Conservation (phyloP, 2,888 invertebrate species). For the Podotricha telesiphe region DNA sequence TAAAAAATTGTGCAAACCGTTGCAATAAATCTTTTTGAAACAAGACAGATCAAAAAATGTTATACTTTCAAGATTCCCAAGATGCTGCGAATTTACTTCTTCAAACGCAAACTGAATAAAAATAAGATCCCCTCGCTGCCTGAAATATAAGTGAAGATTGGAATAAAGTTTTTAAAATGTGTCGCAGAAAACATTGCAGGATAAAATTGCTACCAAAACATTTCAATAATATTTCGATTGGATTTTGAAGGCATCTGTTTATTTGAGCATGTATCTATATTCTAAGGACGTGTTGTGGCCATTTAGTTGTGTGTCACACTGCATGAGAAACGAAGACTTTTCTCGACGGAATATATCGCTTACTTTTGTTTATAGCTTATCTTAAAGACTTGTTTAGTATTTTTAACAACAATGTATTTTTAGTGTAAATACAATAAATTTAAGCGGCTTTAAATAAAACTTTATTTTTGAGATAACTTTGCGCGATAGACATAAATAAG, state of each 20-base stretch:
- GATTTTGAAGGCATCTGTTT: constrained; percentile 49
- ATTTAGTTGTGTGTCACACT: constrained; percentile 37
- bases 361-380: constrained; percentile 53
- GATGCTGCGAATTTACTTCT: constrained; percentile 38
- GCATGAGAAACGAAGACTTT: constrained; percentile 45
- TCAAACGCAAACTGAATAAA: constrained; percentile 52
- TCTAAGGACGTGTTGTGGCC: constrained; percentile 28
- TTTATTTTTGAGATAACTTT: no score
- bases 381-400: constrained; percentile 47
- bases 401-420: constrained; percentile 29
- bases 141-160: constrained; percentile 55
- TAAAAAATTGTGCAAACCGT: constrained; percentile 15
- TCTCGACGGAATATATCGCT: constrained; percentile 53
- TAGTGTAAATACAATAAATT: no score
- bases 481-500: no score
- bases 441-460: neutral
- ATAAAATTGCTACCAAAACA: constrained; percentile 50
- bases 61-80: constrained; percentile 36
- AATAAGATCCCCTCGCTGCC: constrained; percentile 51
- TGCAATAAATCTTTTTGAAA: constrained; percentile 17
- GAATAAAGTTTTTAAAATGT: constrained; percentile 55
- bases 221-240: constrained; percentile 54
- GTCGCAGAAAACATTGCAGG: constrained; percentile 51
- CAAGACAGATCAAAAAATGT: constrained; percentile 33
- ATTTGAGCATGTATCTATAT: neutral